Base-by-base conservation (phyloP, 2,113 vertebrate species). In the Siniperca chuatsi region DNA sequence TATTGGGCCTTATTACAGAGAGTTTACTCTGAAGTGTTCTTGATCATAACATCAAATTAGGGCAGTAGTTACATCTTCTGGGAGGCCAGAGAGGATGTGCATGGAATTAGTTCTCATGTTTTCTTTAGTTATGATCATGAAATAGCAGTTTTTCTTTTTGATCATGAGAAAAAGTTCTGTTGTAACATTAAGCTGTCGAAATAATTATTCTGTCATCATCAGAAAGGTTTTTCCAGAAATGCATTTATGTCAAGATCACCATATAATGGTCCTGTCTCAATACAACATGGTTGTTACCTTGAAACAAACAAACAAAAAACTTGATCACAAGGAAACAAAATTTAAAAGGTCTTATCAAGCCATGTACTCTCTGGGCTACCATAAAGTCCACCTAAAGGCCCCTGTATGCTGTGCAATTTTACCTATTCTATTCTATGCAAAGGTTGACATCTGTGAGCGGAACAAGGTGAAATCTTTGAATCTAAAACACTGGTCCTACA, bases 141-240 rank as follows among this genome's bases (percentile, higher is more conserved):
- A 40, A 66, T 40, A 33, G 69, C 46, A 69, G 48, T 35, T 60
- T 52, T 40, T 13, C 4, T 48, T 64, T 33, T 74, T 60, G 21
- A 46, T 67, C 29, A 20, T 9, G 3, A 66, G 37, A 42, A 46
- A 29, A 29, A 42, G 8, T 46, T 52, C 6, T 55, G 20, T 35
- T 37, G 25, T 64, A 4, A 40, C 44, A n/a, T 29, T 40, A 50
- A 65, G 50, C 29, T 35, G 57, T 57, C 0, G 0, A 16, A 46
- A 71, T 55, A 46, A 46, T 70, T 64, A 25, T 37, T 44, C 25
- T 67, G 29, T 58, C 42, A 58, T 75, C 25, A 74, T 35, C 62
- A 13, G 16, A 67, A 81, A 54, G 16, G 4, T 73, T 73, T 62
- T 13, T 33, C 20, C 42, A 25, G 77, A 6, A 46, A 13, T 6